Evolutionary conservation across 2,797 vertebrate genomes (phyloP), one percentile per base, ranked within the genome.

Genomic region (Saxicola maurus): DNA sequence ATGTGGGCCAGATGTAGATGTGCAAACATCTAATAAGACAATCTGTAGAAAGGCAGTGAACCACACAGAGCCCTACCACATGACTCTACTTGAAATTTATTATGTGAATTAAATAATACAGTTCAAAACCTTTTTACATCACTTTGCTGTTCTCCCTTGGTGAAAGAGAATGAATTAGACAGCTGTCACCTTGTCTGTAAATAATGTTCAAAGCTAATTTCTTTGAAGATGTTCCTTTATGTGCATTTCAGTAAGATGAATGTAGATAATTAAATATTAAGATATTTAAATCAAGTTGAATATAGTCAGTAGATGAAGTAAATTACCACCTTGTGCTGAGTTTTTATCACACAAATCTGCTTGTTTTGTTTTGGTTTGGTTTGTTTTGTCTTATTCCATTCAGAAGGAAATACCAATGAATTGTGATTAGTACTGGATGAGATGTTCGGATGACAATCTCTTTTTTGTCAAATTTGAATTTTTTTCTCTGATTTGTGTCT

Each of bases 201-300:
- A 96, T 96, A 96, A 95, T 94, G 92, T 90, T 94, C 93, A 95
- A 94, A 93, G 91, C 52, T 90, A 82, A 85, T 93, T 90, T 92
- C 89, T 93, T 82, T 88, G 88, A 94, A 93, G 92, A 80, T 90
- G 53, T 88, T 88, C 66, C 84, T 93, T 92, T 92, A 87, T 92
- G 49, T 78, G 81, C 35, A 31, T 87, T 94, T 94, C 90, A 89
- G 81, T 74, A 75, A 91, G 78, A 92, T 2, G 49, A 91, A 89
- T 90, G 62, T 60, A 90, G 86, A 81, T 91, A 89, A 95, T 95
- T 90, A 94, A 95, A 95, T 96, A 95, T 94, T 94, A 93, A 94
- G 95, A 68, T 93, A 95, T 94, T 96, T 93, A 94, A 94, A 94
- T 88, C 84, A 90, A 83, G n/a, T 60, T 56, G 86, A 92, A 81